Base-by-base conservation (phyloP, 2,797 vertebrate genomes). In the Antennarius maculatus region DNA sequence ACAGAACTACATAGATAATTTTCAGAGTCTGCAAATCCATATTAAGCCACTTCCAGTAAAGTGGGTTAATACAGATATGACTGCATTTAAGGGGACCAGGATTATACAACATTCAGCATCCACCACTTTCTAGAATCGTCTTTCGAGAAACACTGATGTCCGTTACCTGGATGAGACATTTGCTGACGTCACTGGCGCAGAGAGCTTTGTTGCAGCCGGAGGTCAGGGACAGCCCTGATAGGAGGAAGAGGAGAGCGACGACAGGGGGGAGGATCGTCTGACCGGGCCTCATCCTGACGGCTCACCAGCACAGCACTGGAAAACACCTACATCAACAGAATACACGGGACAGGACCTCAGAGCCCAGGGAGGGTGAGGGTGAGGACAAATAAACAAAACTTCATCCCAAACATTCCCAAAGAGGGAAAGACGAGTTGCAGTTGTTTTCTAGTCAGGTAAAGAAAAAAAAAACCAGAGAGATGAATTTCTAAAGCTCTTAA, bases 161-260 rank as follows among this genome's bases (percentile, higher is more conserved):
- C 29, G 9, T 47, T 90, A 99, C 97, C 96, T 99, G 97, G 81
- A 99, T 96, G 71, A 99, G 95, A 81, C 97, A 99, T 87, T 98
- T 99, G 94, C 97, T 99, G 91, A 99, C 97, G 17, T 99, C 97
- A 13, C 97, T 99, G 37, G 97, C 97, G 43, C 97, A 99, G 16
- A 99, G 94, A 1, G 97, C 97, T 82, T 99, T 99, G 90, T 99
- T 99, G 88, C 97, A 99, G 89, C 94, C 94, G 14, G 82, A 79
- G 42, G 94, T 93, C 5, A 90, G 37, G 0, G 95, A 90, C 77
- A 95, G 82, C 81, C 93, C 94, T 0, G 92, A 88, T 39, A 97
- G 76, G 84, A 97, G 85, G 79, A 95, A 77, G 71, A 95, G 87
- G 11, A 96, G 79, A 42, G 90, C 29, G 47, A 67, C 11, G 34